A percentile compares a stretch with the other conserved stretches of the same genome.
phyloP scores from a whole-genome alignment of 2,797 vertebrate species.

The Sebastes iracundus region DNA sequence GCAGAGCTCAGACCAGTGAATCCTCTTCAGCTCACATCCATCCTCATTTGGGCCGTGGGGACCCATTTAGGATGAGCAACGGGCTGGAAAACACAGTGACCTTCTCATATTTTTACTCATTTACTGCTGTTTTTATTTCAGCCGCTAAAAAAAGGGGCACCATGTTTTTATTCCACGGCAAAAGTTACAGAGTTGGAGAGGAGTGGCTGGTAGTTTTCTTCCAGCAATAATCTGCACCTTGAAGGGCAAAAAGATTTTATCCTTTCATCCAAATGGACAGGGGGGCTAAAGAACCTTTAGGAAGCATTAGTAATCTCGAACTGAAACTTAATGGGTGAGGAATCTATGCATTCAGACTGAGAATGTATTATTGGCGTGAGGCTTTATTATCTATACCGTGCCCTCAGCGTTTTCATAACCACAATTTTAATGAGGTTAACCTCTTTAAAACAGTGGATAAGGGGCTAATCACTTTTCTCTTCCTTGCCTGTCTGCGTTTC shows the following conservation, averaged over 20 bases:
- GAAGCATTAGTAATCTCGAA: conserved; percentile 37
- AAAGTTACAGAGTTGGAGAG: conserved; percentile 29
- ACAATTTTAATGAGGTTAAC: conserved; percentile 70
- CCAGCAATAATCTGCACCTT: conserved; percentile 16
- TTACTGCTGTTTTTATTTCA: conserved; percentile 66
- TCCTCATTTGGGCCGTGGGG: conserved; percentile 72
- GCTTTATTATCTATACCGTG: conserved; percentile 50
- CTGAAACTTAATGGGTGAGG: conserved; percentile 43
- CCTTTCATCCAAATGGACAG: conserved; percentile 8
- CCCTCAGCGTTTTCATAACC: conserved; percentile 56
- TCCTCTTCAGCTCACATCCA: conserved; percentile 67
- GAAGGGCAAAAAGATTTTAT: conserved; percentile 7
- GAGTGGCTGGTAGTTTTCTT: not conserved
- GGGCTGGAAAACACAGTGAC: conserved; percentile 75
- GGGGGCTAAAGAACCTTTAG: conserved; percentile 22
- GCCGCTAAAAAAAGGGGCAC: conserved; percentile 23
- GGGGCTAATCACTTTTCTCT: conserved; percentile 42
- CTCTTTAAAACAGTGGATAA: conserved; percentile 60
- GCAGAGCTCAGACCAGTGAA: conserved; percentile 56
- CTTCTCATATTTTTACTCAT: conserved; percentile 75
- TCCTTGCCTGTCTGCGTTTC: conserved; percentile 29
- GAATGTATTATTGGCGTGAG: conserved; percentile 30
- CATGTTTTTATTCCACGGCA: conserved; percentile 48
- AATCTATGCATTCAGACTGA: conserved; percentile 42
- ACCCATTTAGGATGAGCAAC: conserved; percentile 74